Conservation (phyloP, 2,888 invertebrate species). For the Microdon myrmicae region DNA sequence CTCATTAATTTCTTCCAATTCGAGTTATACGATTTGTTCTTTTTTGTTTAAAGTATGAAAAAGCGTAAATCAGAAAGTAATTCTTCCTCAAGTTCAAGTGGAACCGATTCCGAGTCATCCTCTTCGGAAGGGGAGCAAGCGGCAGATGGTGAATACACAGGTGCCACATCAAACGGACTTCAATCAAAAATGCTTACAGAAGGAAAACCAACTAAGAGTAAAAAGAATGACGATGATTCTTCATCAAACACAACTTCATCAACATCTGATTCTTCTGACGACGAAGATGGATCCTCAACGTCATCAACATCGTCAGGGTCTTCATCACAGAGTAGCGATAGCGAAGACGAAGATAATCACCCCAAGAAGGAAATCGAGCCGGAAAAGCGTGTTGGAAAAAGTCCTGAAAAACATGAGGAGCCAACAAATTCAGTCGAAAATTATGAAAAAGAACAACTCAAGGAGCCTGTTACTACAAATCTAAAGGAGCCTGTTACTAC, state of each 20-base stretch:
- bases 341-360: constrained; percentile 1
- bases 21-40: no score
- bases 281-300: background rate
- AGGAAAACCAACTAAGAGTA: background rate
- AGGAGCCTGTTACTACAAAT: background rate
- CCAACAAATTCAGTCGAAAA: background rate
- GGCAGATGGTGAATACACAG: background rate
- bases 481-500: background rate
- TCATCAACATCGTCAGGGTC: constrained; percentile 20
- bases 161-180: constrained; percentile 26
- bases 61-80: constrained; percentile 21
- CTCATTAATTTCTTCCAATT: no score
- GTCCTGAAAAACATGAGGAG: background rate
- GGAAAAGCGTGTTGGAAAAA: background rate
- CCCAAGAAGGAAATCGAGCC: background rate
- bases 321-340: constrained; percentile 10
- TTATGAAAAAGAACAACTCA: background rate
- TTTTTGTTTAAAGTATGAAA: constrained; percentile 19
- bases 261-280: constrained; percentile 19
- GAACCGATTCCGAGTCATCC: constrained; percentile 10
- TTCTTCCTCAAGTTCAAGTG: constrained; percentile 27
- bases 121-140: constrained; percentile 9
- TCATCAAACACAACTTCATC: constrained; percentile 20
- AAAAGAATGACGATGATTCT: no score
- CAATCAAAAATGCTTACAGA: constrained; percentile 2